phyloP scores from a whole-genome alignment of 2,888 invertebrate genomes.

The Nomada lathburiana region DNA sequence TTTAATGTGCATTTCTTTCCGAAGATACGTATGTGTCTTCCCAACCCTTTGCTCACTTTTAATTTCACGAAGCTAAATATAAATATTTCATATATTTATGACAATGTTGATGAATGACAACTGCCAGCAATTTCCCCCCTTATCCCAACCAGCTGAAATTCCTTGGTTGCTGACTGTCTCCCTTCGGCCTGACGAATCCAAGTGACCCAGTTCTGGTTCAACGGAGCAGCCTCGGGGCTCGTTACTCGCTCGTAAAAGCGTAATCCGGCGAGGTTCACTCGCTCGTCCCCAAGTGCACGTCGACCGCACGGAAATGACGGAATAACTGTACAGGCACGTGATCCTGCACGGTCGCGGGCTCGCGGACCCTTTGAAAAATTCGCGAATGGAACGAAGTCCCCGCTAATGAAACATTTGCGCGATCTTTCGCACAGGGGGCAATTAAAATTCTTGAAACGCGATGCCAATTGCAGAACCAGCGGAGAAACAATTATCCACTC shows the following conservation, averaged over 20 bases:
- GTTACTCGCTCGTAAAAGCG: slow-evolving; percentile 30
- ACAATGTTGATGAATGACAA: too few species aligned
- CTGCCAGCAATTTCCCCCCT: too few species aligned
- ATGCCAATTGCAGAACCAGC: slow-evolving; percentile 20
- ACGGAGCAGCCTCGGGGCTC: slow-evolving; percentile 1
- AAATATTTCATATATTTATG: too few species aligned
- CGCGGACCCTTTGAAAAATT: slow-evolving; percentile 19
- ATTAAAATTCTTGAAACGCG: slow-evolving; percentile 43
- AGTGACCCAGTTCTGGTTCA: slow-evolving; percentile 50
- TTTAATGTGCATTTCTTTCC: too few species aligned
- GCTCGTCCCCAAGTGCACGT: slow-evolving; percentile 27
- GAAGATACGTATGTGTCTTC: too few species aligned
- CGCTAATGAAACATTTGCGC: slow-evolving; percentile 43
- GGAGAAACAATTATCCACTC: slow-evolving; percentile 13
- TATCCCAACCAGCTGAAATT: too few species aligned
- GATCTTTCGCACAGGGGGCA: slow-evolving; percentile 21
- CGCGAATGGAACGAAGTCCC: slow-evolving; percentile 7
- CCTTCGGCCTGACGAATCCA: slow-evolving; percentile 21
- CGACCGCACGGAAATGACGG: slow-evolving; percentile 41
- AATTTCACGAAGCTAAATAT: too few species aligned
- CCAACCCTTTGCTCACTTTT: too few species aligned
- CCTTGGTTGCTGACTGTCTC: slow-evolving; percentile 6
- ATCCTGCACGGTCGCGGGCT: slow-evolving; percentile 2
- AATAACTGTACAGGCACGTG: slow-evolving; percentile 44
- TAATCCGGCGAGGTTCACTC: slow-evolving; percentile 7